phyloP scores from a whole-genome alignment of 2,888 invertebrate genomes.

The Drosophila austrosaltans region DNA sequence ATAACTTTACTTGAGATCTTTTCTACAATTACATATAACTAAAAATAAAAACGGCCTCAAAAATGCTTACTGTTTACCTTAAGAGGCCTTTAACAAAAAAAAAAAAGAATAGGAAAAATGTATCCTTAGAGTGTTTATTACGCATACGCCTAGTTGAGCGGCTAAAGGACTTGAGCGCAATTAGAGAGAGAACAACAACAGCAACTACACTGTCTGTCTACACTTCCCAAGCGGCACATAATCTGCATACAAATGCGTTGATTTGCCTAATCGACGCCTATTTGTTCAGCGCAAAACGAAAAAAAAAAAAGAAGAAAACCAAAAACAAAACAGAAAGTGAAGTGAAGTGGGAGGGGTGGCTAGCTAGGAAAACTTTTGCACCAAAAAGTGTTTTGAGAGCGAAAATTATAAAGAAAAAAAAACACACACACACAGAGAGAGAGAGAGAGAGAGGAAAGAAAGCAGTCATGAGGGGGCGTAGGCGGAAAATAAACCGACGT shows the following conservation, averaged over 20 bases:
- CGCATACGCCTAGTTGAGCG: conserved; percentile 60
- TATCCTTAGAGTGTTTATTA: conserved; percentile 54
- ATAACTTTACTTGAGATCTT: not conserved
- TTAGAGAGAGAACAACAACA: conserved; percentile 62
- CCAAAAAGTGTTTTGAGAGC: conserved; percentile 20
- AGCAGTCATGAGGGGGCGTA: conserved; percentile 1
- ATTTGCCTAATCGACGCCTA: conserved; percentile 80
- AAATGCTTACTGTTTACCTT: conserved; percentile 4
- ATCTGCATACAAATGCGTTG: conserved; percentile 79
- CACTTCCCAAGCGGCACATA: conserved; percentile 66
- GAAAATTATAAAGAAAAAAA: not conserved
- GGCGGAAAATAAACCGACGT: conserved; percentile 72
- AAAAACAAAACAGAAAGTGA: not conserved
- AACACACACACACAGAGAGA: not conserved
- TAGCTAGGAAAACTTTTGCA: conserved; percentile 31
- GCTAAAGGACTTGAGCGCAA: conserved; percentile 66
- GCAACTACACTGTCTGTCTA: conserved; percentile 11
- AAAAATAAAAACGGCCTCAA: conserved; percentile 5
- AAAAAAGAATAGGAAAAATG: conserved; percentile 21
- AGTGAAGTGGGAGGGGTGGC: conserved; percentile 5
- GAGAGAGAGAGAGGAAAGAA: not conserved
- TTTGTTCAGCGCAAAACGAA: conserved; percentile 67
- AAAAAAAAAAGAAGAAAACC: conserved; percentile 26
- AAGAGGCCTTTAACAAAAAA: conserved; percentile 9
- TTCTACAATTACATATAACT: conserved; percentile 3